Conservation (phyloP, 2,888 invertebrate species). For the Boloria selene region DNA sequence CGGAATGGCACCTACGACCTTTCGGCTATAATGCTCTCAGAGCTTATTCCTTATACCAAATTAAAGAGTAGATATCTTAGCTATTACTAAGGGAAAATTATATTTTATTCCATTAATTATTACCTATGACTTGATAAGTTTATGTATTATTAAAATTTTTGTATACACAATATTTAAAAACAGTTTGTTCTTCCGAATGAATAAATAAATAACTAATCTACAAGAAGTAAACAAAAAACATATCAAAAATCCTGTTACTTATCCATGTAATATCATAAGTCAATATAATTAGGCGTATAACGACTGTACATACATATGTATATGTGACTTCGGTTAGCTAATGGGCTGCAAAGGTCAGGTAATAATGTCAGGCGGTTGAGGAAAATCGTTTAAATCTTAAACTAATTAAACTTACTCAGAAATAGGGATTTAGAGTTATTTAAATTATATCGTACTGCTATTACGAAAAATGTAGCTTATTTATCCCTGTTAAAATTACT, state of each 20-base stretch:
- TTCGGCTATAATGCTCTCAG: no score
- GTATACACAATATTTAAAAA: no score
- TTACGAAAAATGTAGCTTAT: no score
- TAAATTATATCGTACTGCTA: no score
- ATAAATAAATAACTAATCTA: neutral
- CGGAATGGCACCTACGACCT: no score
- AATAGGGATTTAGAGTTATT: neutral
- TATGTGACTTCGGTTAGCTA: neutral
- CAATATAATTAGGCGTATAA: slow-evolving; percentile 10
- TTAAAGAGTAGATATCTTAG: neutral
- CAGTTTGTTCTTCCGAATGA: no score
- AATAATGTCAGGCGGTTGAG: slow-evolving; percentile 2
- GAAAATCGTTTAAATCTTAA: slow-evolving; percentile 4
- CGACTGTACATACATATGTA: neutral
- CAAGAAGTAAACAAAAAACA: neutral
- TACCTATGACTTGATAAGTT: no score
- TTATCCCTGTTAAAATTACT: no score
- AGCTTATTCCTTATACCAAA: no score
- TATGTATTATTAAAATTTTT: no score
- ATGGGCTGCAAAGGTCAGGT: slow-evolving; percentile 20
- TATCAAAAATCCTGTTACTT: slow-evolving; percentile 18
- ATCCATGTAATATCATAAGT: slow-evolving; percentile 6
- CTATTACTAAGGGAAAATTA: no score
- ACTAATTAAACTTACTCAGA: neutral
- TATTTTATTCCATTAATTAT: no score